Base-by-base conservation (phyloP, 2,797 vertebrate species). In the Darevskia nairensis region DNA sequence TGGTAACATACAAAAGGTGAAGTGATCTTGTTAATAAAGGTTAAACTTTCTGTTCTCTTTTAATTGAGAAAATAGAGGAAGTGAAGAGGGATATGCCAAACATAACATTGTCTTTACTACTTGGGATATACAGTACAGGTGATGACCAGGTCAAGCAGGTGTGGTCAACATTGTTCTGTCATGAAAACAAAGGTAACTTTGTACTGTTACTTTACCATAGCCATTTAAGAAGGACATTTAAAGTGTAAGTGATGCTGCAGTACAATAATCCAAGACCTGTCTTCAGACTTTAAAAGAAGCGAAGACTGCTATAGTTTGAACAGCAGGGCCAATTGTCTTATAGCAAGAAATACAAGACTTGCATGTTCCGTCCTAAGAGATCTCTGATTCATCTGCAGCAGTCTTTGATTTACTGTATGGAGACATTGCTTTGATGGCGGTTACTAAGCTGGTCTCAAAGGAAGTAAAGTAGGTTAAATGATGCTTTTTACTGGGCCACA, bases 201-300 rank as follows among this genome's bases (percentile, higher is more conserved):
- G 39, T 90, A 46, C 5, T 9, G 17, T 23, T 9, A 85, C 39
- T 72, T 80, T 69, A 91, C 90, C 11, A 87, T 55, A 85, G 89
- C 82, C 80, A 3, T 92, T 93, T 94, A 86, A 93, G 82, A 80
- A 91, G 93, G 79, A 88, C 90, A 94, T 71, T 92, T 91, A 94
- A 86, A 89, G 68, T 93, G 89, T 80, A 89, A 84, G 90, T 86
- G 88, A 86, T 94, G 77, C n/a, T 39, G 90, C 35, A 76, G 94
- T 94, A 94, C 94, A 81, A 94, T 95, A 64, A 44, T 93, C 93
- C 91, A 92, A 93, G 93, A 95, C 93, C 95, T 94, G 92, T 93
- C 92, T 64, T 94, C 90, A 92, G 0, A 90, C 92, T 95, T 92
- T 94, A 91, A 95, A 93, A 89, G 10, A 0, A 91, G 50, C 79